Percentiles rank a stretch among this genome's conserved stretches.
Evolutionary conservation across 2,888 invertebrate species (phyloP).

Genomic region (Metopia argyrocephala): DNA sequence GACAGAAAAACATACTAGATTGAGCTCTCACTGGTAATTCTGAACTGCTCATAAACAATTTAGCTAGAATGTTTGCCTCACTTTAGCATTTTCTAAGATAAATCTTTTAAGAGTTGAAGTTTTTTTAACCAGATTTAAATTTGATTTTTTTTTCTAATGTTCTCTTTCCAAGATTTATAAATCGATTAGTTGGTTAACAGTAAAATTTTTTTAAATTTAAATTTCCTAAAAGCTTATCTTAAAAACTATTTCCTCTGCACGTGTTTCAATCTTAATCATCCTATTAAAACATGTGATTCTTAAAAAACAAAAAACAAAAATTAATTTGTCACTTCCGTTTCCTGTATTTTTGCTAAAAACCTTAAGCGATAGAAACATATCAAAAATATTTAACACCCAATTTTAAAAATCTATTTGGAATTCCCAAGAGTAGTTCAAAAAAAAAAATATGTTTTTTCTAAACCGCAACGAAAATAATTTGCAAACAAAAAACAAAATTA

Average conservation of each 20-base stretch:
- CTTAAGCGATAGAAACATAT: background rate
- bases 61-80: too few relatives aligned
- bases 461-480: conserved; percentile 23
- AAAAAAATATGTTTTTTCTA: background rate
- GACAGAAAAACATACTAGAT: too few relatives aligned
- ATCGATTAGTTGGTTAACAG: background rate
- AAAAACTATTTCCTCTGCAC: background rate
- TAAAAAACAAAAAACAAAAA: background rate
- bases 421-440: background rate
- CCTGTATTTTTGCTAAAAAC: background rate
- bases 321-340: background rate
- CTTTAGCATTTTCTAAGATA: too few relatives aligned
- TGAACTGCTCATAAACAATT: too few relatives aligned
- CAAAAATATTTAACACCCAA: background rate
- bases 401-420: background rate
- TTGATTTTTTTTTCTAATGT: too few relatives aligned
- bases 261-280: background rate
- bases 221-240: background rate
- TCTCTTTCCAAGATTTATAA: too few relatives aligned
- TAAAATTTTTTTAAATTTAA: background rate
- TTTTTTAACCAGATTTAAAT: too few relatives aligned
- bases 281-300: background rate
- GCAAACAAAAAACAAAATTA: background rate
- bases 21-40: too few relatives aligned
- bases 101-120: too few relatives aligned